These are phyloP conservation scores for Apotomis capreana DNA, from an alignment of 2,888 invertebrate species.

Conservation along the genomic window DNA sequence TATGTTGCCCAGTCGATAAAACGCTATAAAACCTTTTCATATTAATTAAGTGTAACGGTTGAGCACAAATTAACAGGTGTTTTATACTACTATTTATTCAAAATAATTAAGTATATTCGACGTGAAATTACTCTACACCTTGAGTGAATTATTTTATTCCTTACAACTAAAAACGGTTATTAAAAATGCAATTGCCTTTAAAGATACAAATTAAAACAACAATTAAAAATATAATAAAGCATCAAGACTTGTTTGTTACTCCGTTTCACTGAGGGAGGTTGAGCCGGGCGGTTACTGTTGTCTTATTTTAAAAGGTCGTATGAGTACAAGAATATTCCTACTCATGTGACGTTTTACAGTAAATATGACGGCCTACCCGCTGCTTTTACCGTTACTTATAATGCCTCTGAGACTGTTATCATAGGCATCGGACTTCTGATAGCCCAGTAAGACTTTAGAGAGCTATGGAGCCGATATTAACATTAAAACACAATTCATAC, in stretches of 20 bases:
- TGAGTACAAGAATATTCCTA: not conserved
- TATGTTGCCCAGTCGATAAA: no score
- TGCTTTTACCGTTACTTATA: conserved; percentile 23
- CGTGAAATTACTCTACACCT: conserved; percentile 18
- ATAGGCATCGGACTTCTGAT: no score
- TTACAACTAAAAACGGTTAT: conserved; percentile 13
- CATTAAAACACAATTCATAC: no score
- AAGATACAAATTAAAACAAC: conserved; percentile 21
- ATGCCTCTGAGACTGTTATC: conserved; percentile 7
- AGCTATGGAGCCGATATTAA: no score
- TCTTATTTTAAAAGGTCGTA: conserved; percentile 4
- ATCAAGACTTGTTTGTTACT: conserved; percentile 23
- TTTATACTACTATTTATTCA: not conserved
- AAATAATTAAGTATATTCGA: conserved; percentile 12
- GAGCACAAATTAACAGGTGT: conserved; percentile 9
- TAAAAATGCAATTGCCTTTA: conserved; percentile 20
- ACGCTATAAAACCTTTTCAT: not conserved
- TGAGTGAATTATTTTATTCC: conserved; percentile 16
- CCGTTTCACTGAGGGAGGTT: conserved; percentile 10
- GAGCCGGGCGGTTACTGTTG: not conserved
- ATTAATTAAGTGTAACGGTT: not conserved
- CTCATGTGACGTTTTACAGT: not conserved
- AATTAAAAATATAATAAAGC: conserved; percentile 26
- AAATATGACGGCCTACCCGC: conserved; percentile 11
- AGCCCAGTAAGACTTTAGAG: no score